Base-by-base conservation (phyloP, 2,113 vertebrate genomes). In the Zapornia atra region DNA sequence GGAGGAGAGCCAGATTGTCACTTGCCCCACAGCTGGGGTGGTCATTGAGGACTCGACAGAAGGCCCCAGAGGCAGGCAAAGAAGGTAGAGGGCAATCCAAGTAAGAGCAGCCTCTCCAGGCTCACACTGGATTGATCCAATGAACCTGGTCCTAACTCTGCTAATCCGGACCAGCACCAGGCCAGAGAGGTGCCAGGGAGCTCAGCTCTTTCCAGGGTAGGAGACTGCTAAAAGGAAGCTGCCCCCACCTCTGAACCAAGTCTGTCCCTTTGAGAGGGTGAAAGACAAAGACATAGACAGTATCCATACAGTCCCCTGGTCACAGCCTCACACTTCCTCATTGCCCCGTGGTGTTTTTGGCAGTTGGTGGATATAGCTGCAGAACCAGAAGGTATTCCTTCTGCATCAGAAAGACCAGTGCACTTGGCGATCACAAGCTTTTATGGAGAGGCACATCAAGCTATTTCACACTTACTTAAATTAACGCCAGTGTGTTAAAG, bases 271-370 rank as follows among this genome's bases (percentile, higher is more conserved):
- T 1, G n/a, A 40, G 80, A 38, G 13, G 26, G 26, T 3, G 15
- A 34, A 13, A 20, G 53, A 53, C 66, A 69, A 29, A 51, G 57
- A 26, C 46, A 11, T 2, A 3, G 1, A 10, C 24, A 9, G 11
- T 0, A 3, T 34, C 51, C 26, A 2, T 3, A 15, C 10, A 1
- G 1, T 16, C 59, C 61, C 33, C 20, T 1, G 12, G 24, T 5
- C 59, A 33, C 34, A 53, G 80, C 34, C 76, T 18, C 0, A 0
- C 20, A 0, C 19, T 54, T 40, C 56, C 4, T 24, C 65, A 0
- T 6, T 4, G 54, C 68, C 29, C 44, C 14, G 31, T 2, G 73
- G 14, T 5, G 6, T 9, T 17, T 22, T 1, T 16, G 44, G 75
- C 61, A 60, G 10, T 6, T 6, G 34, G n/a, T 42, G 42, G 34